Evolutionary conservation across 2,113 vertebrate genomes (phyloP), one percentile per base, ranked within the genome.

Genomic region (Urocynchramus pylzowi): DNA sequence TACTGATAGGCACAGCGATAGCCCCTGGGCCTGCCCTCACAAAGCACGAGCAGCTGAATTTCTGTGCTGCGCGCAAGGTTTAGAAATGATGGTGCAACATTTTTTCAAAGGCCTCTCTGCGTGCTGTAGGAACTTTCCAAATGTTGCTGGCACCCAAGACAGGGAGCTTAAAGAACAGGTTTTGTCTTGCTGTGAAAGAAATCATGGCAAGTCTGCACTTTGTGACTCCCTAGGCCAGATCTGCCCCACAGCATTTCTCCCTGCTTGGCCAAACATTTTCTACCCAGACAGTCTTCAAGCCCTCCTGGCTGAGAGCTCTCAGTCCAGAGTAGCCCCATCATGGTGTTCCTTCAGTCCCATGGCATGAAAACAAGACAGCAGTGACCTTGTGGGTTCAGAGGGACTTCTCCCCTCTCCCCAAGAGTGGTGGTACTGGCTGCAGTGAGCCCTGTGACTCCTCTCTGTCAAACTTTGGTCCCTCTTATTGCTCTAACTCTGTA

Each of bases 1-100:
- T 9, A 71, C 30, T 49, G 90, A 75, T 41, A 95, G 92, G 35
- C 85, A 49, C 85, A 84, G 85, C 2, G 1, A 93, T 74, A 80
- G 93, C 95, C 95, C 39, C 92, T 90, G 93, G 90, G 50, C 53
- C 92, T 94, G 20, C 60, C 71, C 92, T 92, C 64, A 17, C 47
- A 52, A 60, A 53, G 4, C 31, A 80, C 23, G 7, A 88, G 85
- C 79, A 52, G 59, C 68, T 74, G 50, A 76, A 49, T 64, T 76
- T 41, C 81, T 54, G 59, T 77, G 79, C 35, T 33, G 75, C 76
- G 45, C 0, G 0, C n/a, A 6, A 42, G 33, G 37, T 16, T 88
- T 56, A 13, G 18, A 35, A 84, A 56, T 0, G 11, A 57, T 13
- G 57, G 70, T 74, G 47, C 26, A 20, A 14, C 2, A 0, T 7